Conservation (phyloP, 2,888 invertebrate genomes). For the Pelosia muscerda region DNA sequence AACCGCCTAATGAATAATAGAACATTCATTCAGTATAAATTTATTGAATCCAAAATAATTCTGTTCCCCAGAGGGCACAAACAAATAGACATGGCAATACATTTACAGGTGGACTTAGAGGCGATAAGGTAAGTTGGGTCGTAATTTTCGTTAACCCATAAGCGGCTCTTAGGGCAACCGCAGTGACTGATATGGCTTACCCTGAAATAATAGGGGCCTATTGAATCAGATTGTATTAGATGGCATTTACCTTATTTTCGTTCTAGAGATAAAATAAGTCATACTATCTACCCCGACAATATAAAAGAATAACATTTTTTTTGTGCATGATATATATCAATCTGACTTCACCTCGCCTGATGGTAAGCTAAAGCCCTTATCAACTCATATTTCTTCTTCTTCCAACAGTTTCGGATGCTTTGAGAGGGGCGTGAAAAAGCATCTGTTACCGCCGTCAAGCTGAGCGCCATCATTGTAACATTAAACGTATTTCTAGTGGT, state of each 20-base stretch:
- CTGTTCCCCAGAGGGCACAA: not conserved
- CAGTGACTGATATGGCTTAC: slow-evolving; percentile 13
- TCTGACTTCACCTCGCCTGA: too few species aligned
- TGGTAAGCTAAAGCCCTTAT: too few species aligned
- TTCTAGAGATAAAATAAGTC: not conserved
- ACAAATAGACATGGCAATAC: not conserved
- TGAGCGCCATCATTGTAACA: too few species aligned
- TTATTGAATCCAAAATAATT: not conserved
- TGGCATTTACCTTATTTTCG: not conserved
- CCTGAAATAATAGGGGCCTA: slow-evolving; percentile 19
- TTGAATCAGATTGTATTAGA: not conserved
- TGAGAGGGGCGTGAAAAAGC: too few species aligned
- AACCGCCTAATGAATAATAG: not conserved
- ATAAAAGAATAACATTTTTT: too few species aligned
- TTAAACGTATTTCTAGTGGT: too few species aligned
- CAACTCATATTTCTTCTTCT: too few species aligned
- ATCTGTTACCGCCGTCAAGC: too few species aligned
- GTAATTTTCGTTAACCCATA: slow-evolving; percentile 19
- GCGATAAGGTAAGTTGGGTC: not conserved
- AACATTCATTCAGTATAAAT: not conserved
- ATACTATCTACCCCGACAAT: too few species aligned
- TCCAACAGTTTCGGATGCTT: too few species aligned
- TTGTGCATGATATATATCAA: too few species aligned
- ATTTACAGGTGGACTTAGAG: slow-evolving; percentile 3
- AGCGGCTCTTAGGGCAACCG: slow-evolving; percentile 15